phyloP scores from a whole-genome alignment of 2,888 invertebrate species.

The Poecilus cupreus region DNA sequence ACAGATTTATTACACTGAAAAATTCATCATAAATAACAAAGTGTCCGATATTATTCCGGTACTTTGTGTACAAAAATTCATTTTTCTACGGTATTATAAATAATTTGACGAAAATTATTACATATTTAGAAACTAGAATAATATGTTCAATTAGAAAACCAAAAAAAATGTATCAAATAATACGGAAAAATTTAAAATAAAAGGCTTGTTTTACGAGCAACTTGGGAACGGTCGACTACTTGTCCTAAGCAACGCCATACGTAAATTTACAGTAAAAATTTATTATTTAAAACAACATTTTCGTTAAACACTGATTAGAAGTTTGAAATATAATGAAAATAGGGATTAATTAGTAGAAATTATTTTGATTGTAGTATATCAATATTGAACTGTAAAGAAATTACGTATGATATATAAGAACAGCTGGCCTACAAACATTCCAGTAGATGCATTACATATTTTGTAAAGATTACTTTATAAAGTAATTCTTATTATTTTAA shows the following conservation, averaged over 20 bases:
- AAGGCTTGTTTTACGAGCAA: neutral
- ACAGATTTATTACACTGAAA: neutral
- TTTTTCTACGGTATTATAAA: slow-evolving; percentile 14
- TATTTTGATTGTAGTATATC: neutral
- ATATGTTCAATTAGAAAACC: neutral
- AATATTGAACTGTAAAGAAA: neutral
- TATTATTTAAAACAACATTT: neutral
- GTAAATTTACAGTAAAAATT: neutral
- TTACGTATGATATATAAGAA: neutral
- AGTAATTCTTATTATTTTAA: no score
- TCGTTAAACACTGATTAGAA: neutral
- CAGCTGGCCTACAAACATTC: neutral
- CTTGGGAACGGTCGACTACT: neutral
- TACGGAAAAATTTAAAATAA: slow-evolving; percentile 41
- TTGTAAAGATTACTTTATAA: no score
- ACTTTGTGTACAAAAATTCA: slow-evolving; percentile 18
- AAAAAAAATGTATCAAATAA: neutral
- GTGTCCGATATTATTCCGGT: slow-evolving; percentile 13
- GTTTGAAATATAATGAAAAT: neutral
- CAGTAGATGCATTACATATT: neutral
- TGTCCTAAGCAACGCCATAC: no score
- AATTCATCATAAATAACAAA: slow-evolving; percentile 30
- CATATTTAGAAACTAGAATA: slow-evolving; percentile 22
- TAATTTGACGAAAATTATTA: neutral
- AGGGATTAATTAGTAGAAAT: neutral